Evolutionary conservation across 2,888 invertebrate genomes (phyloP).

Genomic region (Fragum fragum): DNA sequence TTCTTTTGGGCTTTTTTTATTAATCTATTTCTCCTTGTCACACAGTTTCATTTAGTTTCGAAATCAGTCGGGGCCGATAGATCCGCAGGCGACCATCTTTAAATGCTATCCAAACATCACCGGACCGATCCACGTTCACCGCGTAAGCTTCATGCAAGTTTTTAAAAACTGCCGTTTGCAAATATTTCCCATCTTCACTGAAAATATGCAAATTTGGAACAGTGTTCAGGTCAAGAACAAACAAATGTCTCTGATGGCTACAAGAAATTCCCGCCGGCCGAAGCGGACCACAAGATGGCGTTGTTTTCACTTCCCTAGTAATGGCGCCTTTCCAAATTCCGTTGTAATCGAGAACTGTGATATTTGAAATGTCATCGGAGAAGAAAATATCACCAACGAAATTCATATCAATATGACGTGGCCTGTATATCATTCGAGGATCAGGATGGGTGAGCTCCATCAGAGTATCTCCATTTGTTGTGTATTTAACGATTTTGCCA

Average conservation of each 20-base stretch:
- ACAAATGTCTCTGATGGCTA: slow-evolving; percentile 55
- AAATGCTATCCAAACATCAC: slow-evolving; percentile 61
- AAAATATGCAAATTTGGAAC: slow-evolving; percentile 56
- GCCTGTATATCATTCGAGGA: slow-evolving; percentile 49
- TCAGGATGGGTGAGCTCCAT: slow-evolving; percentile 54
- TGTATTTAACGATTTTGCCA: slow-evolving; percentile 49
- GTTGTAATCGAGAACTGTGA: slow-evolving; percentile 57
- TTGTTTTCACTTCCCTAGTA: slow-evolving; percentile 47
- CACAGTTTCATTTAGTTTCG: background rate
- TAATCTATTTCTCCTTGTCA: no score
- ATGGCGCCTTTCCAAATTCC: slow-evolving; percentile 61
- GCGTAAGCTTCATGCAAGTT: slow-evolving; percentile 53
- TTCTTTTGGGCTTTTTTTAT: no score
- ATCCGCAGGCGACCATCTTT: slow-evolving; percentile 56
- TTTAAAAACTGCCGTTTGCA: slow-evolving; percentile 60
- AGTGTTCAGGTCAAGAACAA: slow-evolving; percentile 49
- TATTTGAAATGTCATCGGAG: slow-evolving; percentile 55
- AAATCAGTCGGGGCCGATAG: slow-evolving; percentile 49
- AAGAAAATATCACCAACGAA: slow-evolving; percentile 57
- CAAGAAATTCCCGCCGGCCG: slow-evolving; percentile 58
- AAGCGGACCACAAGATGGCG: slow-evolving; percentile 37
- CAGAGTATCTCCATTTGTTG: slow-evolving; percentile 31
- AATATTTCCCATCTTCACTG: slow-evolving; percentile 56
- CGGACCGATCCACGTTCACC: slow-evolving; percentile 49
- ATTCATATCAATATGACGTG: slow-evolving; percentile 52